A percentile compares a stretch with the other conserved stretches of the same genome.
These are phyloP conservation scores for Imbricaverruca yamaguchii DNA, from an alignment of 2,888 invertebrate genomes.

Conservation along the genomic window DNA sequence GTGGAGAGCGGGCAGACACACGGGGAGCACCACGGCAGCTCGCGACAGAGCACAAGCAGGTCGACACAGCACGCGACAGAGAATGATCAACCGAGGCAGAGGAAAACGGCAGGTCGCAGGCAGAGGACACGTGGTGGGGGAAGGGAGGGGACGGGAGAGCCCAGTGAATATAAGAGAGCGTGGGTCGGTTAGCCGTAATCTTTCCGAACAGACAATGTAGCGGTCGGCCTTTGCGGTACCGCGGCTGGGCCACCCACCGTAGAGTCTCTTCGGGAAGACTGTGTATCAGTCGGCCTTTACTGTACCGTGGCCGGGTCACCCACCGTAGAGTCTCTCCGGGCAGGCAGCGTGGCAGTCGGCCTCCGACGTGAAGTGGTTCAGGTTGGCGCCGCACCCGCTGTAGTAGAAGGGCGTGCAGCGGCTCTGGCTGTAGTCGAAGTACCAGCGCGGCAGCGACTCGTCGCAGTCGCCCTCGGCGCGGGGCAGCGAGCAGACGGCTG, in stretches of 20 bases:
- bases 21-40: too few relatives aligned
- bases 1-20: too few relatives aligned
- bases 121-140: too few relatives aligned
- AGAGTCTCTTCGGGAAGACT: constrained; percentile 34
- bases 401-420: constrained; percentile 89
- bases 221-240: constrained; percentile 39
- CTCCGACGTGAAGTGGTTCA: constrained; percentile 41
- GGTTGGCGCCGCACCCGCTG: constrained; percentile 83
- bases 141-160: too few relatives aligned
- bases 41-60: too few relatives aligned
- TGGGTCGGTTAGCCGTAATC: not conserved
- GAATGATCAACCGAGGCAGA: too few relatives aligned
- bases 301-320: constrained; percentile 36
- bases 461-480: constrained; percentile 64
- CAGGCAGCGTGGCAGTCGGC: constrained; percentile 38
- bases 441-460: constrained; percentile 70
- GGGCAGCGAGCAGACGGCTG: constrained; percentile 35
- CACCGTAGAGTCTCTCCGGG: constrained; percentile 30
- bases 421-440: constrained; percentile 71
- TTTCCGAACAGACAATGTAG: constrained; percentile 35
- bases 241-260: constrained; percentile 31
- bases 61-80: too few relatives aligned
- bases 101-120: too few relatives aligned
- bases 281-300: constrained; percentile 37
- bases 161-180: too few relatives aligned